phyloP scores from a whole-genome alignment of 2,888 invertebrate species.

The Drosophila limbata region DNA sequence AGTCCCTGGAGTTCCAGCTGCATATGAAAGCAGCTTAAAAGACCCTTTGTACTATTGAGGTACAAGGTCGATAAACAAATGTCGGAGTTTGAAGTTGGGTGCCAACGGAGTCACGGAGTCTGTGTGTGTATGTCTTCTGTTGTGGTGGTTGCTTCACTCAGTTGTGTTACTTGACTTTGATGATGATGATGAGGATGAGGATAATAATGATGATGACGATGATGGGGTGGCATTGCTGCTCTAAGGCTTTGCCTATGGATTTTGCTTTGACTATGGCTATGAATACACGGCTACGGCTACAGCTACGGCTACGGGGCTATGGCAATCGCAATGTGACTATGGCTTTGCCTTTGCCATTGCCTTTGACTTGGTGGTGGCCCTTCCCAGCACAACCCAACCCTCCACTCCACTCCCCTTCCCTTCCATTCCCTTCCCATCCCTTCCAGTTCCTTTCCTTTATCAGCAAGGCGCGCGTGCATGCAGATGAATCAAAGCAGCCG shows the following conservation, averaged over 20 bases:
- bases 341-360: slow-evolving; percentile 43
- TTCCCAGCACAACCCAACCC: neutral
- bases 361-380: slow-evolving; percentile 42
- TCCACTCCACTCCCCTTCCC: neutral
- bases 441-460: slow-evolving; percentile 13
- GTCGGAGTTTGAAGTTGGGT: slow-evolving; percentile 44
- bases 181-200: slow-evolving; percentile 26
- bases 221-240: slow-evolving; percentile 44
- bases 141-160: slow-evolving; percentile 49
- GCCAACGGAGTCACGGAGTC: slow-evolving; percentile 58
- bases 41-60: neutral
- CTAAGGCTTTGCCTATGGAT: slow-evolving; percentile 45
- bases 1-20: neutral
- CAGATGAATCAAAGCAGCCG: slow-evolving; percentile 78
- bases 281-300: slow-evolving; percentile 28
- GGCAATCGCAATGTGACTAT: slow-evolving; percentile 29
- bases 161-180: slow-evolving; percentile 52
- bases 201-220: slow-evolving; percentile 3
- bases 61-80: slow-evolving; percentile 4
- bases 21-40: neutral
- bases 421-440: neutral
- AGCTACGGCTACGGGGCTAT: slow-evolving; percentile 35
- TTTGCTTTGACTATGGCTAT: slow-evolving; percentile 43
- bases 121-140: slow-evolving; percentile 34
- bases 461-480: slow-evolving; percentile 60